Conservation (phyloP, 2,888 invertebrate species). For the Priocnemis perturbator region DNA sequence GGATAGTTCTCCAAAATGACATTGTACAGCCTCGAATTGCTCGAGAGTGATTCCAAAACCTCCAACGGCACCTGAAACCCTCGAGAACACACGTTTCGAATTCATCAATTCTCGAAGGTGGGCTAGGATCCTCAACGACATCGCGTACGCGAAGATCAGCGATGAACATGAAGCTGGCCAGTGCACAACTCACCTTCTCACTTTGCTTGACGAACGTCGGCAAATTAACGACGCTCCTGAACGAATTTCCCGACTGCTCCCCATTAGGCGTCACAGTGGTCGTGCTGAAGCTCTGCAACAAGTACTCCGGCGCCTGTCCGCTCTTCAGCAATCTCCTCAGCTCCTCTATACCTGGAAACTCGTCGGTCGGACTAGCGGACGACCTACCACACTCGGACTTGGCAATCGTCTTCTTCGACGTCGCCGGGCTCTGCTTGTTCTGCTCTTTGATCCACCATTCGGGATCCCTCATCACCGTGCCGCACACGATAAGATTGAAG, state of each 20-base stretch:
- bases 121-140: conserved; percentile 2
- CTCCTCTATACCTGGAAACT: conserved; percentile 82
- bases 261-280: conserved; percentile 78
- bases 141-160: not conserved
- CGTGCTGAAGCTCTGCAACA: conserved; percentile 80
- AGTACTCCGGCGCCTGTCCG: conserved; percentile 82
- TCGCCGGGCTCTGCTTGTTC: conserved; percentile 73
- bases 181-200: conserved; percentile 78
- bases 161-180: not conserved
- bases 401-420: conserved; percentile 76
- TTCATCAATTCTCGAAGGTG: not conserved
- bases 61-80: conserved; percentile 80
- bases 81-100: conserved; percentile 19
- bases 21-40: conserved; percentile 82
- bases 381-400: conserved; percentile 77
- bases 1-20: conserved; percentile 86
- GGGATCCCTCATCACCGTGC: conserved; percentile 91
- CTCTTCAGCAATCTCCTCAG: conserved; percentile 83
- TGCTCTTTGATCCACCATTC: conserved; percentile 87
- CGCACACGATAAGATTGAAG: conserved; percentile 90
- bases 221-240: conserved; percentile 83
- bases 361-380: conserved; percentile 76
- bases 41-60: conserved; percentile 80
- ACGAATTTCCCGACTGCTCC: conserved; percentile 75
- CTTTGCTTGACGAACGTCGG: conserved; percentile 85